These are phyloP conservation scores for Ramphastos sulfuratus DNA, from an alignment of 2,113 vertebrate species.

Conservation along the genomic window DNA sequence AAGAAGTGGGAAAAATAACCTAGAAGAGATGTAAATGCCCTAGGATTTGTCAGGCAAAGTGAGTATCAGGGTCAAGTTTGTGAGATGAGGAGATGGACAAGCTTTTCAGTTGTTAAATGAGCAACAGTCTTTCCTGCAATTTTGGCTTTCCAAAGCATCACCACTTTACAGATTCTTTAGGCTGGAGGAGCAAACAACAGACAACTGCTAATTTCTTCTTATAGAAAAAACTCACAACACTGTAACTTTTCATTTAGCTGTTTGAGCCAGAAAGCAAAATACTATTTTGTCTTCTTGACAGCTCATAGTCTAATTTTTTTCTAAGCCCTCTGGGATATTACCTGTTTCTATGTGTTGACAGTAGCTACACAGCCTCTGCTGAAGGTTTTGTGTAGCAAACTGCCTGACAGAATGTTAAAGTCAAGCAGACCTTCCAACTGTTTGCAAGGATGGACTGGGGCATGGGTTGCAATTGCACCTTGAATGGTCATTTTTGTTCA, in stretches of 20 bases:
- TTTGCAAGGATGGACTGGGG: background rate
- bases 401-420: background rate
- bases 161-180: background rate
- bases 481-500: background rate
- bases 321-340: background rate
- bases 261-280: background rate
- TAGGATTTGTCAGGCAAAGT: background rate
- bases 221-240: background rate
- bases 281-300: background rate
- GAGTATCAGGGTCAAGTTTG: background rate
- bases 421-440: background rate
- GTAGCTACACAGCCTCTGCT: background rate
- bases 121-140: background rate
- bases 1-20: background rate
- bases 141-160: background rate
- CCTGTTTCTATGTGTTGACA: background rate
- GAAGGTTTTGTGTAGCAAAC: background rate
- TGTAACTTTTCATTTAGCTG: background rate
- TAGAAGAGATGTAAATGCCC: background rate
- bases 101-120: background rate
- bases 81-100: background rate
- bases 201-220: background rate
- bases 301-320: background rate
- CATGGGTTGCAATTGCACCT: background rate
- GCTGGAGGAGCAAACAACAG: background rate